Evolutionary conservation across 2,797 vertebrate species (phyloP), one percentile per base, ranked within the genome.

Genomic region (Phylloscopus collybita): DNA sequence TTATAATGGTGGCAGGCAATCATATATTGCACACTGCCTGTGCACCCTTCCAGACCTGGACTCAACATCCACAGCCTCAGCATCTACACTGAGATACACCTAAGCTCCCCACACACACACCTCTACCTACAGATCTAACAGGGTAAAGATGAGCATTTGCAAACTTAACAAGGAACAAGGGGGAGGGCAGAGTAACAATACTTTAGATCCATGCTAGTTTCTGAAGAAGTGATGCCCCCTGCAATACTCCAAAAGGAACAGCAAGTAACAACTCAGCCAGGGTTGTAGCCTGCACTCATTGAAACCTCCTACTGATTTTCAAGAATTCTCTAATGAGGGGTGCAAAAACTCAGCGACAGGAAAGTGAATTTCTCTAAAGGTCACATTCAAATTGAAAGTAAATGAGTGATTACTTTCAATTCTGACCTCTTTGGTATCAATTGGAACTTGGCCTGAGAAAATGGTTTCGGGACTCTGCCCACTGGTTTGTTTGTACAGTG

Each of bases 371-470:
- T 94, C 44, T 92, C 72, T 65, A 80, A 96, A 95, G 76, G 76
- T 92, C 95, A 96, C 85, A 91, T 88, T 95, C 82, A 86, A 84
- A 80, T 50, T 34, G 34, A 34, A 34, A 34, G 34, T 75, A 60
- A 93, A 91, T 4, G 45, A 88, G 56, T 0, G 10, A 79, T 84
- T 95, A 56, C 75, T 93, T 91, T 93, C 51, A 88, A 14, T 86
- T 64, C n/a, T 9, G 8, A 94, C 40, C 60, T 88, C 76, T 70
- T 84, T 88, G 87, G 69, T 93, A 93, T 94, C 94, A 96, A 22
- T 7, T 81, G 89, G 38, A 95, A 95, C 87, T 60, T 21, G 57
- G 85, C 85, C 91, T 81, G 70, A 91, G 90, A 97, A 92, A 95
- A 92, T 62, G 85, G 80, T 88, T 95, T 92, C 70, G 6, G 76